These are phyloP conservation scores for Drosophila colorata DNA, from an alignment of 2,888 invertebrate species.

Conservation along the genomic window DNA sequence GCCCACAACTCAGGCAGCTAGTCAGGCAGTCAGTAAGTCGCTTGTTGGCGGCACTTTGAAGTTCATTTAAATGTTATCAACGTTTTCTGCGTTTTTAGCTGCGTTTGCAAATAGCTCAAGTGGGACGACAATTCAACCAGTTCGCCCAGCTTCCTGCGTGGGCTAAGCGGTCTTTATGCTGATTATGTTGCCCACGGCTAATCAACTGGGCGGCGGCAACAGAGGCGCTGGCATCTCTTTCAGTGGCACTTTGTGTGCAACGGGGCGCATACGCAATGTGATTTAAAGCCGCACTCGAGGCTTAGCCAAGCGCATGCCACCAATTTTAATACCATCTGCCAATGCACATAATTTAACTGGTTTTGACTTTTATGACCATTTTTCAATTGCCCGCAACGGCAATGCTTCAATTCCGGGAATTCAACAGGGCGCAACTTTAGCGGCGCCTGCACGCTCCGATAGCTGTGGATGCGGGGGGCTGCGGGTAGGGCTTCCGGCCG, in stretches of 20 bases:
- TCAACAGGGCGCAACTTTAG: slow-evolving; percentile 18
- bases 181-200: slow-evolving; percentile 50
- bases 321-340: slow-evolving; percentile 28
- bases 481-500: not conserved
- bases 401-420: slow-evolving; percentile 1
- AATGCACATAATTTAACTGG: slow-evolving; percentile 51
- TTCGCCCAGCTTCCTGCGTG: slow-evolving; percentile 2
- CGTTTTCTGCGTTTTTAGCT: slow-evolving; percentile 69
- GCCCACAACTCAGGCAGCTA: slow-evolving; percentile 15
- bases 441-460: slow-evolving; percentile 32
- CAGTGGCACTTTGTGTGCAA: slow-evolving; percentile 47
- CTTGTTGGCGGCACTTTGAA: slow-evolving; percentile 77
- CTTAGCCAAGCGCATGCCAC: slow-evolving; percentile 52
- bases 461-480: not conserved
- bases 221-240: not conserved
- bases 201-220: slow-evolving; percentile 24
- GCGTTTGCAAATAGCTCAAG: slow-evolving; percentile 77
- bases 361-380: slow-evolving; percentile 51
- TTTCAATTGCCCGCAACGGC: slow-evolving; percentile 55
- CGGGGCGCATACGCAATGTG: slow-evolving; percentile 72
- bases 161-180: slow-evolving; percentile 31
- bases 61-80: slow-evolving; percentile 82
- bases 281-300: slow-evolving; percentile 57
- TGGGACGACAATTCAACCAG: slow-evolving; percentile 51
- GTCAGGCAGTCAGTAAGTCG: slow-evolving; percentile 43